These are phyloP conservation scores for Drosophila ficusphila DNA, from an alignment of 1,140 invertebrate species.

Conservation along the genomic window DNA sequence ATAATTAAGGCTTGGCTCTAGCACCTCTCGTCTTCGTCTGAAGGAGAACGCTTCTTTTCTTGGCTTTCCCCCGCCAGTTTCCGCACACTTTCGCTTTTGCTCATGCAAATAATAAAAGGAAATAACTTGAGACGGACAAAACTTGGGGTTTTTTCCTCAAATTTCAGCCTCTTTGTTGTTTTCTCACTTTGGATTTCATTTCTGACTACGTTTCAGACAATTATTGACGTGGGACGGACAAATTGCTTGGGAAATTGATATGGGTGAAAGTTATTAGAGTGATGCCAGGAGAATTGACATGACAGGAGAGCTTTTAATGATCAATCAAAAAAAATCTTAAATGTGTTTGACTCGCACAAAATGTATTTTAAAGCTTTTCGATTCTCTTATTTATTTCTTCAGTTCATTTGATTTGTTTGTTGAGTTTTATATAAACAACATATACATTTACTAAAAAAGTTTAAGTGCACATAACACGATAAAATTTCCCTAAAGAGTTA, in stretches of 20 bases:
- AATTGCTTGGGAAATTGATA: constrained; percentile 49
- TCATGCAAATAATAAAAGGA: constrained; percentile 55
- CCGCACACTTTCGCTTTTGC: constrained; percentile 44
- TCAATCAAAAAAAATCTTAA: background rate
- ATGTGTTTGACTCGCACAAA: no score
- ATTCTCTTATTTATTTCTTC: no score
- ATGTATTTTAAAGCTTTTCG: no score
- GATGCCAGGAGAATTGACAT: background rate
- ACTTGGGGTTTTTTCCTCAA: constrained; percentile 34
- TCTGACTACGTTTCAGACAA: constrained; percentile 32
- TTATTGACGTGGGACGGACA: constrained; percentile 37
- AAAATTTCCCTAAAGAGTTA: background rate
- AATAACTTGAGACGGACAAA: constrained; percentile 55
- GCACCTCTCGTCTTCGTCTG: constrained; percentile 32
- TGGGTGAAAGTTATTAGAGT: background rate
- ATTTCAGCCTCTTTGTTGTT: constrained; percentile 18
- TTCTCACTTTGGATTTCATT: constrained; percentile 18
- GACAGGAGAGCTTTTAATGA: no score
- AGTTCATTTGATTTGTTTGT: background rate
- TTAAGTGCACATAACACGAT: no score
- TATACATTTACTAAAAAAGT: no score
- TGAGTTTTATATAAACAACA: background rate
- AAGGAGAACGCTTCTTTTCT: background rate
- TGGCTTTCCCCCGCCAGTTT: background rate
- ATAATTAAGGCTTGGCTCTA: constrained; percentile 69